Percentiles rank a stretch among this genome's conserved stretches.
These are phyloP conservation scores for Propithecus deckenii DNA, from an alignment of 2,797 vertebrate species.

Conservation along the genomic window DNA sequence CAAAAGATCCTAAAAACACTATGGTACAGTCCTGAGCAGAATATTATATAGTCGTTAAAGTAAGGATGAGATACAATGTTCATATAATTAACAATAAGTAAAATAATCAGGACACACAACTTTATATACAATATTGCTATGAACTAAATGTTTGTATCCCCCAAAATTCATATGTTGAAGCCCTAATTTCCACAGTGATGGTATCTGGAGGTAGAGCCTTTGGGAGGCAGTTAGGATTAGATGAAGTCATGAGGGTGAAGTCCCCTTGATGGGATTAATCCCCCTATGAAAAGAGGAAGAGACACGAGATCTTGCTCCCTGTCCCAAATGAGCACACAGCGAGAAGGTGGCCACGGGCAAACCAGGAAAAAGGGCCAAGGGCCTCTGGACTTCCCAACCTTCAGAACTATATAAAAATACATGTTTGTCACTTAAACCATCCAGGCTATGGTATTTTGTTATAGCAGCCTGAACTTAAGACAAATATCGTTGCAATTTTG, in stretches of 20 bases:
- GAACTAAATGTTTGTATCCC: neutral
- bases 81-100: neutral
- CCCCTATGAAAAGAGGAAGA: neutral
- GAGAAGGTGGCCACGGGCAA: no score
- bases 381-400: neutral
- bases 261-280: neutral
- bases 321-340: neutral
- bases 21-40: neutral
- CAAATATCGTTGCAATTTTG: neutral
- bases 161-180: neutral
- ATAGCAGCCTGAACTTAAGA: neutral
- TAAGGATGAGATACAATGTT: neutral
- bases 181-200: neutral
- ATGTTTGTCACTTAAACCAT: neutral
- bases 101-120: neutral
- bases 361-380: neutral
- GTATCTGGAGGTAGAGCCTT: neutral
- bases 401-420: neutral
- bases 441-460: neutral
- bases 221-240: neutral
- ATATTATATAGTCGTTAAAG: neutral
- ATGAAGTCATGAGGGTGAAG: neutral
- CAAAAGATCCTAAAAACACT: neutral
- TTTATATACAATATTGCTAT: neutral
- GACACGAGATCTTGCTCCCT: neutral